These are phyloP conservation scores for Cynaeus angustus DNA, from an alignment of 2,888 invertebrate species.

Conservation along the genomic window DNA sequence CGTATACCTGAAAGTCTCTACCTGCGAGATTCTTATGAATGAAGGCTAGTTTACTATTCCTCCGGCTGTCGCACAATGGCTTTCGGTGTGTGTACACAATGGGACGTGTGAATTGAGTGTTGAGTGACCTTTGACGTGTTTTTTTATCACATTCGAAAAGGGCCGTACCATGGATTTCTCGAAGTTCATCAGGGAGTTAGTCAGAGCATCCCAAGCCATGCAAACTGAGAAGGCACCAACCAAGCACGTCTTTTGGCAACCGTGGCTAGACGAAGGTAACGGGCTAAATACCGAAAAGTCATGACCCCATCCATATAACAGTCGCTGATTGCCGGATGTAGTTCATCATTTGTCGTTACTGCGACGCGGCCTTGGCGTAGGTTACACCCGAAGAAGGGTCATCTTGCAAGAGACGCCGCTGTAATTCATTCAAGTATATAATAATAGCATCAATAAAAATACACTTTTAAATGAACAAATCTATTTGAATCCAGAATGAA, in stretches of 20 bases:
- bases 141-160: slow-evolving; percentile 21
- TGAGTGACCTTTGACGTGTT: slow-evolving; percentile 42
- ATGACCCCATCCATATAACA: slow-evolving; percentile 22
- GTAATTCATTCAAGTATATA: too few species aligned
- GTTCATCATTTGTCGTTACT: slow-evolving; percentile 55
- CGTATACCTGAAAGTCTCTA: slow-evolving; percentile 67
- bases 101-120: slow-evolving; percentile 50
- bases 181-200: slow-evolving; percentile 63
- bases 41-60: slow-evolving; percentile 67
- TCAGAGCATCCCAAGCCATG: slow-evolving; percentile 56
- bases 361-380: slow-evolving; percentile 49
- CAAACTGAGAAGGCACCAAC: background rate
- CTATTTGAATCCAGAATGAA: too few species aligned
- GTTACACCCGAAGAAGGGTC: slow-evolving; percentile 33
- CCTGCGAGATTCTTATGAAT: slow-evolving; percentile 71
- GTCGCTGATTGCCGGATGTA: slow-evolving; percentile 58
- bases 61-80: slow-evolving; percentile 54
- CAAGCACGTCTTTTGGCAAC: slow-evolving; percentile 68
- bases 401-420: slow-evolving; percentile 4
- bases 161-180: slow-evolving; percentile 62
- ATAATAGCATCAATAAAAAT: background rate
- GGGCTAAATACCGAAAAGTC: slow-evolving; percentile 20
- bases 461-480: too few species aligned
- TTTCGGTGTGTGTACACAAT: slow-evolving; percentile 57
- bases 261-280: slow-evolving; percentile 70